A percentile compares a stretch with the other conserved stretches of the same genome.
Conservation (phyloP, 2,888 invertebrate species). For the Bellardia bayeri region DNA sequence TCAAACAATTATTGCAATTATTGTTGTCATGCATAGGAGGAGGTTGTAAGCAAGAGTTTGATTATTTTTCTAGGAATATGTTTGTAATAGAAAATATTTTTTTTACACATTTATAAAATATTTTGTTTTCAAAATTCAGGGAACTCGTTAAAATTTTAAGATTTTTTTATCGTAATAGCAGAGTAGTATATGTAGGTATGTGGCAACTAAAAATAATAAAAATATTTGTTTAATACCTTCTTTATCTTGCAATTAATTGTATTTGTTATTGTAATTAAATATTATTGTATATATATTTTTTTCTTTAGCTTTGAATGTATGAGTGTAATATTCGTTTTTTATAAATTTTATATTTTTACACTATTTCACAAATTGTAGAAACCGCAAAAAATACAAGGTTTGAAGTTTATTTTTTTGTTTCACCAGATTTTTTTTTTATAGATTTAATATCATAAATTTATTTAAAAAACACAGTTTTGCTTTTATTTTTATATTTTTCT, state of each 20-base stretch:
- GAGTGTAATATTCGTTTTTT: constrained; percentile 7
- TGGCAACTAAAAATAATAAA: neutral
- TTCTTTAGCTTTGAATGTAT: neutral
- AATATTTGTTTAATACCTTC: constrained; percentile 50
- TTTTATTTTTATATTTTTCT: neutral
- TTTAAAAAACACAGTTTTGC: constrained; percentile 34
- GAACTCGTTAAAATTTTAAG: neutral
- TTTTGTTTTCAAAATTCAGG: neutral
- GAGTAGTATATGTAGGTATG: neutral
- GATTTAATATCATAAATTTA: constrained; percentile 14
- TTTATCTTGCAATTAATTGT: constrained; percentile 41
- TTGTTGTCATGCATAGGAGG: too few species aligned
- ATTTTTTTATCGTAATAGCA: neutral
- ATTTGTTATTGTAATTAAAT: constrained; percentile 29
- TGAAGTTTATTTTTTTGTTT: constrained; percentile 19
- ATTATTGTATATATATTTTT: neutral
- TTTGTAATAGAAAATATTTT: neutral
- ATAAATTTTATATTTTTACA: constrained; percentile 32
- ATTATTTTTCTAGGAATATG: neutral
- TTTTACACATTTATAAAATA: neutral
- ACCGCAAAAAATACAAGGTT: constrained; percentile 62
- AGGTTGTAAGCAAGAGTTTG: too few species aligned
- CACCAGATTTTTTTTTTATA: constrained; percentile 5
- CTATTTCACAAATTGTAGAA: constrained; percentile 54
- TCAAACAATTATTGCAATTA: too few species aligned